Conservation (phyloP, 2,113 vertebrate species). For the Heliornis fulica region DNA sequence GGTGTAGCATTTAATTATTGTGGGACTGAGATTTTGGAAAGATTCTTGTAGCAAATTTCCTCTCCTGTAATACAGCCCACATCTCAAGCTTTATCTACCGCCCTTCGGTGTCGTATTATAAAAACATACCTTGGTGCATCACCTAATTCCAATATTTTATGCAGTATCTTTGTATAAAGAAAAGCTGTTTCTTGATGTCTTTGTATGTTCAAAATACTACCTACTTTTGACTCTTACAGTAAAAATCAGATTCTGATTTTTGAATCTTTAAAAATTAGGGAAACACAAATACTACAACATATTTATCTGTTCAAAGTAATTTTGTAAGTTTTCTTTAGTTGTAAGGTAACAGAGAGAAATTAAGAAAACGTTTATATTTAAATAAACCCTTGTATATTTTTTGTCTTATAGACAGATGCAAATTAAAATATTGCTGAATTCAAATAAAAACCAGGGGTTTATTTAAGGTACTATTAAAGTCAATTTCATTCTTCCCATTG, state of each 20-base stretch:
- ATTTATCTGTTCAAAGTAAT: neutral
- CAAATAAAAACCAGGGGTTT: neutral
- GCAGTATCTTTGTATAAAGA: neutral
- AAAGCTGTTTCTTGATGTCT: neutral
- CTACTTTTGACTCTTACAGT: neutral
- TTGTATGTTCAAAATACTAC: too few species aligned
- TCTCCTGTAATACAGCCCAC: too few species aligned
- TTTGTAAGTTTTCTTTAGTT: neutral
- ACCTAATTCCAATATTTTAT: neutral
- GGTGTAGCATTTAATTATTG: neutral
- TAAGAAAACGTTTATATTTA: neutral
- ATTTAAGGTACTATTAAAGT: neutral
- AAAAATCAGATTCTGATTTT: neutral
- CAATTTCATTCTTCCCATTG: neutral
- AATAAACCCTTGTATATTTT: neutral
- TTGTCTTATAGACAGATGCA: neutral
- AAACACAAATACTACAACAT: neutral
- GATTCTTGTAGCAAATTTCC: neutral
- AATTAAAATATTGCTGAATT: neutral
- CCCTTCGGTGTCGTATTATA: neutral
- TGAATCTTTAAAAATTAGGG: neutral
- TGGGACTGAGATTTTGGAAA: neutral
- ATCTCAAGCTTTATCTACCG: neutral
- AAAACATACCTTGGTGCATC: neutral
- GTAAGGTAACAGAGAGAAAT: neutral